Base-by-base conservation (phyloP, 2,797 vertebrate genomes). In the Prunella strophiata region DNA sequence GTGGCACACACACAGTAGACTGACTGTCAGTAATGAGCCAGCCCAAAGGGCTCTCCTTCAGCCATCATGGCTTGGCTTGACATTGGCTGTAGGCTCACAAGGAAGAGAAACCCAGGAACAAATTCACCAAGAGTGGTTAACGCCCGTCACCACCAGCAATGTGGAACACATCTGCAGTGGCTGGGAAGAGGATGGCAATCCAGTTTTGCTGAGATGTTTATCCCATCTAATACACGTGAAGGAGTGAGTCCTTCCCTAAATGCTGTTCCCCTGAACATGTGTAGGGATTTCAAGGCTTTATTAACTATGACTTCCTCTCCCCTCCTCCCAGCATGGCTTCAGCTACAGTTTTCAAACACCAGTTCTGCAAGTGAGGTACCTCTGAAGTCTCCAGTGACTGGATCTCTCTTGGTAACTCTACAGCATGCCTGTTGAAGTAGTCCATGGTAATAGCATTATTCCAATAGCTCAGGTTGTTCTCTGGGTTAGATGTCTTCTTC, bases 361-460 rank as follows among this genome's bases (percentile, higher is more conserved):
- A 61, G 14, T 47, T 70, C 91, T 79, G 71, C 42, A 73, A 55
- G 50, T 3, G 1, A 94, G 74, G 68, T 98, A 99, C 99, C 99
- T 99, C 99, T 51, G 98, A 99, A 58, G 98, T 98, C 97, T 99
- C 99, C 94, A 99, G 98, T 66, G 99, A 99, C 97, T 99, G 99
- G 95, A 99, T 99, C 98, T 99, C 99, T 96, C 99, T 98, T 2
- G 99, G 99, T 67, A 99, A 97, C 97, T 99, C 99, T 88, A 99
- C 99, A 0, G 99, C 99, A 14, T 99, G 99, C 71, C 98, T 98
- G 98, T 98, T 99, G 98, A 99, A 99, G 98, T 99, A 99, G 98
- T 99, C 99, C 99, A 99, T 99, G 94, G 99, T 99, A 98, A 99
- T 99, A 96, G 99, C 98, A 11, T 99, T 99, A 98, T 99, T 99